Base-by-base conservation (phyloP, 2,113 vertebrate genomes). In the Macroglossus sobrinus region DNA sequence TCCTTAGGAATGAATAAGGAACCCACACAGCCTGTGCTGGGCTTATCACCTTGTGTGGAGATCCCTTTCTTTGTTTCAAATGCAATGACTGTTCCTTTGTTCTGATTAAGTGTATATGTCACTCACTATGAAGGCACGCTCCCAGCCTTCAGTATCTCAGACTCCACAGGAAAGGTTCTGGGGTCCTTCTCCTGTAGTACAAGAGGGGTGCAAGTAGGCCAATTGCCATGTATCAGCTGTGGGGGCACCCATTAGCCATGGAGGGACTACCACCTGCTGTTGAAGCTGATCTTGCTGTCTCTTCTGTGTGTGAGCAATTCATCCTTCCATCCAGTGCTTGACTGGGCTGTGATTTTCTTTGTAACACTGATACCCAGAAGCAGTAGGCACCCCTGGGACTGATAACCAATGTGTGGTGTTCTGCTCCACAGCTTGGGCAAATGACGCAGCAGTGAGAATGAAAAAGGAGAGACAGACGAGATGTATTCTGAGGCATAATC, bases 171-270 rank as follows among this genome's bases (percentile, higher is more conserved):
- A 24, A 4, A 22, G 24, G 30, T 7, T 15, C 18, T 33, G 28
- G 28, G 13, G 16, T 38, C 24, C 15, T 82, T 55, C 16, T 38
- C 22, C 22, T 59, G 19, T 19, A n/a, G 24, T 82, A 3, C 26
- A 12, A 40, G 33, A 66, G 24, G 19, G 19, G 6, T 68, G 1
- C 1, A 2, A n/a, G 33, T 33, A 38, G 59, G 7, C 4, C 19
- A 45, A 1, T 0, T 47, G 33, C 9, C 10, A 18, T 12, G 55
- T 7, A 33, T 11, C 0, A 0, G 26, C 72, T 68, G 3, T 15
- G 26, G 38, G 38, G 47, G 38, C 10, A 22, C 19, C 24, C 18
- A 24, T 69, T 68, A 13, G 13, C 33, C 4, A 22, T 33, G 6
- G 30, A n/a, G 53, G n/a, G 2, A 45, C 24, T 18, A 7, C 24